Percentiles rank a stretch among this genome's conserved stretches.
Evolutionary conservation across 2,888 invertebrate species (phyloP).

Genomic region (Diarsia brunnea): DNA sequence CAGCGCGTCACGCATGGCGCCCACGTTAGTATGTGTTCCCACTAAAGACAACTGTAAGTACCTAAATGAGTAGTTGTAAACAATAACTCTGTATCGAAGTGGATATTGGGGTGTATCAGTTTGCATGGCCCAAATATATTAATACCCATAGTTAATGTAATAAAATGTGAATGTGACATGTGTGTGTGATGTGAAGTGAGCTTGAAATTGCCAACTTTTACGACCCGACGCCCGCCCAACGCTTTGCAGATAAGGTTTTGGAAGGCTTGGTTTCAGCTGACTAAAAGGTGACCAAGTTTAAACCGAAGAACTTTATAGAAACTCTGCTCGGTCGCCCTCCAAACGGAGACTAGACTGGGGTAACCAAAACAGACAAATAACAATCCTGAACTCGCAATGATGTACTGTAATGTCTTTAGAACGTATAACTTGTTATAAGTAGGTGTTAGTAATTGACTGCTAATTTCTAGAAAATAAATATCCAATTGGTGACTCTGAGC

Average conservation of each 20-base stretch:
- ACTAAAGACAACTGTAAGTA: background rate
- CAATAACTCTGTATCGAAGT: background rate
- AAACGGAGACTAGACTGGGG: background rate
- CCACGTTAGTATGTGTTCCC: slow-evolving; percentile 27
- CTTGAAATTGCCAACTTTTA: background rate
- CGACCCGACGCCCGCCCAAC: no score
- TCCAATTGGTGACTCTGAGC: no score
- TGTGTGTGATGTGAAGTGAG: no score
- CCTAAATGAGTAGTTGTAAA: background rate
- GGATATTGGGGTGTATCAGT: no score
- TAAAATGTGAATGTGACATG: no score
- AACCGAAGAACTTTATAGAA: background rate
- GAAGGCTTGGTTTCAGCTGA: background rate
- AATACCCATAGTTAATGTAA: no score
- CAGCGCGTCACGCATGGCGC: slow-evolving; percentile 56
- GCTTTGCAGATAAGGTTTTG: background rate
- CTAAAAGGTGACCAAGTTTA: background rate
- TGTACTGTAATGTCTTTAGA: background rate
- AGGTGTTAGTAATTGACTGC: background rate
- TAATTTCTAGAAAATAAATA: no score
- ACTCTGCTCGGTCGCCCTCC: no score
- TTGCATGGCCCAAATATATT: no score
- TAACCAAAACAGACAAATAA: background rate
- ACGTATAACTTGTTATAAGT: background rate
- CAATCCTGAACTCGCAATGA: background rate